Evolutionary conservation across 1,140 invertebrate genomes (phyloP), one percentile per base, ranked within the genome.

Genomic region (Lasioglossum albipes): DNA sequence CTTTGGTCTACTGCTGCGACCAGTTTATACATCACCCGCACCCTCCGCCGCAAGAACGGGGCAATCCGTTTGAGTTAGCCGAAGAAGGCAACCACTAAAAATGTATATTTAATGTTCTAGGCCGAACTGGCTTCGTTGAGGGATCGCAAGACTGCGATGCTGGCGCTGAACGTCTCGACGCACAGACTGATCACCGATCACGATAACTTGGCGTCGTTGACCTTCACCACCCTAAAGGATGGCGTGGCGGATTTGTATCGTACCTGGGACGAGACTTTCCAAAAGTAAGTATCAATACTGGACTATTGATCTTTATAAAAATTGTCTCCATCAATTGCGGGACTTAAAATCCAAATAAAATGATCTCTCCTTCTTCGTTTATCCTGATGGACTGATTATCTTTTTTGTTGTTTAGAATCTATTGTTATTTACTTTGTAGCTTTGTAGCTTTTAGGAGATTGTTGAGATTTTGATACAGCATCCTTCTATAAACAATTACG

Each of bases 221-320:
- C 93, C 86, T 94, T 90, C 79, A 76, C 88, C 18, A 82, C 90
- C n/a, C 94, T 97, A 62, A 96, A 96, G 84, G 94, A 96, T 61
- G 96, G 96, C 61, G 95, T 97, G 61, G 94, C 95, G 68, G 95
- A 96, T 67, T 93, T 97, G 82, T 96, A 97, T 82, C 94, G 95
- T 42, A 94, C 96, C 36, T 97, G 96, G 95, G 96, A 97, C 80
- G 96, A 97, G 79, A 95, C 95, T 0, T 95, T 96, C 91, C 95
- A 96, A 92, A 95, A 95, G 97, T 97, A 90, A 95, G 94, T 94
- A 59, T 7, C 9, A 10, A 3, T 57, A 57, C 4, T 7, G 18
- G 5, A 57, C 54, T 6, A 6, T 2, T 18, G 3, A 36, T 9
- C 0, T 64, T 3, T 31, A 31, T 27, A 36, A 5, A 36, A 1